Conservation (phyloP, 2,113 vertebrate genomes). For the Rafetus swinhoei region DNA sequence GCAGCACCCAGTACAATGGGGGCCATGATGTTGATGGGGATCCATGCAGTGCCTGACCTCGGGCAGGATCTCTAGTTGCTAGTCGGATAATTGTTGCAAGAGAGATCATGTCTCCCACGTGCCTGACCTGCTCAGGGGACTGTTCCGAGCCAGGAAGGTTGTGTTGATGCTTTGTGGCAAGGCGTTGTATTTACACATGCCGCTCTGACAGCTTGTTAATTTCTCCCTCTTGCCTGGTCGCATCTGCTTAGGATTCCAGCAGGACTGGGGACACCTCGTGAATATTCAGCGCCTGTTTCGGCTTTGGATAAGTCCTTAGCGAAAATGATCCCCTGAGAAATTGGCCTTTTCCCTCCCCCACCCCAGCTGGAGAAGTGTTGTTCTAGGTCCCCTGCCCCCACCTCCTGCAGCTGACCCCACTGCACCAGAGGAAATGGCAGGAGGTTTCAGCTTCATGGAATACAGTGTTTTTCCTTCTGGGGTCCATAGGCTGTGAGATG, state of each 20-base stretch:
- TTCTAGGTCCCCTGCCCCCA: neutral
- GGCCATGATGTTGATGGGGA: neutral
- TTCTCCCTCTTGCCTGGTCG: neutral
- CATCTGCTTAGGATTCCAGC: neutral
- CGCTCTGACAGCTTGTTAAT: neutral
- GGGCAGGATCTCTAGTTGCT: neutral
- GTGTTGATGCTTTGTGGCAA: neutral
- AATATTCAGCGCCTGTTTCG: neutral
- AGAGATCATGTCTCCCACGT: neutral
- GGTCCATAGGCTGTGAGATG: neutral
- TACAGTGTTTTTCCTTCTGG: neutral
- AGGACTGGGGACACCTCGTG: neutral
- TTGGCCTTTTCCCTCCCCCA: neutral
- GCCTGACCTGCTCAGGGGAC: neutral
- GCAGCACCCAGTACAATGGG: neutral
- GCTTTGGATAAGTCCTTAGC: neutral
- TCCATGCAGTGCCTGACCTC: neutral
- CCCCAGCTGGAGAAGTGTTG: neutral
- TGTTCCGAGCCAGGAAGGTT: neutral
- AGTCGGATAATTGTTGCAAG: neutral
- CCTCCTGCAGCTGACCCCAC: neutral
- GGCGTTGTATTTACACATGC: neutral
- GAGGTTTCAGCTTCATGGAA: neutral
- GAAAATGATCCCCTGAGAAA: no score
- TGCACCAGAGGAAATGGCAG: neutral